Percentiles rank a stretch among this genome's conserved stretches.
Conservation (phyloP, 1,140 invertebrate genomes). For the Protaetia brevitarsis region DNA sequence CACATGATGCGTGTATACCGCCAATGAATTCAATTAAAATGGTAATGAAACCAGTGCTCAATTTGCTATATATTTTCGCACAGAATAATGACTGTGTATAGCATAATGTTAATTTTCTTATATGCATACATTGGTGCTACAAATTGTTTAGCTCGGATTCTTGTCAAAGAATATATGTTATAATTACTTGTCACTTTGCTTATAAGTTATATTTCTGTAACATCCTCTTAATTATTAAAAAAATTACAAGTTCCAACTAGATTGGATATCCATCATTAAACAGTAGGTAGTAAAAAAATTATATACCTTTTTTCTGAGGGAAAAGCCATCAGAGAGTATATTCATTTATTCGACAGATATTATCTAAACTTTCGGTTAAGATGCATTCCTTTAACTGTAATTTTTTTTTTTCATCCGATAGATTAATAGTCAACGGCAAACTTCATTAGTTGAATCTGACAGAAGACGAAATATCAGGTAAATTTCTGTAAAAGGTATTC, state of each 20-base stretch:
- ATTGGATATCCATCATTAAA: neutral
- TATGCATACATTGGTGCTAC: no score
- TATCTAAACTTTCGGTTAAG: constrained; percentile 20
- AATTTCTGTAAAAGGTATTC: constrained; percentile 17
- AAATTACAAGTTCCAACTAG: neutral
- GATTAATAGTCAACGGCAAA: constrained; percentile 37
- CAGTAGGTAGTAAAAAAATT: neutral
- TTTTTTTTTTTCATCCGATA: constrained; percentile 32
- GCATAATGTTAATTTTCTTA: no score
- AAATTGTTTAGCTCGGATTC: no score
- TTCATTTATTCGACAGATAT: constrained; percentile 16
- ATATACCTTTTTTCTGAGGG: neutral
- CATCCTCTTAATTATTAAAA: neutral
- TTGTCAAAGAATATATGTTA: no score
- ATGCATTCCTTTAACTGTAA: constrained; percentile 35
- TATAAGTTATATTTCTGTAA: neutral
- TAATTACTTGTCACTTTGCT: neutral
- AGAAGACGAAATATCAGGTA: constrained; percentile 32
- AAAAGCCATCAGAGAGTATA: neutral
- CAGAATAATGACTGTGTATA: no score
- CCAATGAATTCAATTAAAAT: no score
- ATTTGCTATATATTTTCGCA: neutral
- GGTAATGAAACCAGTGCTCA: neutral
- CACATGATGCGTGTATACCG: no score
- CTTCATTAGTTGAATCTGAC: constrained; percentile 37